These are phyloP conservation scores for Zaprionus bogoriensis DNA, from an alignment of 2,888 invertebrate species.

Conservation along the genomic window DNA sequence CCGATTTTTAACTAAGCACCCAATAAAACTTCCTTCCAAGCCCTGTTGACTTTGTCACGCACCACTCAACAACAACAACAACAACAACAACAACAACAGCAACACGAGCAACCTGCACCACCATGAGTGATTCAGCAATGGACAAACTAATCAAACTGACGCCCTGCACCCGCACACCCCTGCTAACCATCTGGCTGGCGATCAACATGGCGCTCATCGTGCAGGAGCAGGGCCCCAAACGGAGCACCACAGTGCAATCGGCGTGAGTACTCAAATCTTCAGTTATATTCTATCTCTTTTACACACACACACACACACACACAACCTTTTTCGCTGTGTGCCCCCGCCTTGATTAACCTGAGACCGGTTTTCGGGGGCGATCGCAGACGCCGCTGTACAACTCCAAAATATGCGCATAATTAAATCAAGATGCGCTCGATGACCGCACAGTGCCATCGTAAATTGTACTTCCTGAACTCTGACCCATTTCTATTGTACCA, in stretches of 20 bases:
- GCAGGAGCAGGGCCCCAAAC: slow-evolving; percentile 81
- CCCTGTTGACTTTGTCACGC: slow-evolving; percentile 35
- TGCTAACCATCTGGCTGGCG: slow-evolving; percentile 83
- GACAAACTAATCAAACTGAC: slow-evolving; percentile 78
- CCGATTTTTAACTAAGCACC: no score
- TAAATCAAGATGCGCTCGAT: background rate
- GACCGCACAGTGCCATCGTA: no score
- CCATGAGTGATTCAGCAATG: slow-evolving; percentile 81
- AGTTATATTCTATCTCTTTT: background rate
- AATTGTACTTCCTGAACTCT: slow-evolving; percentile 16
- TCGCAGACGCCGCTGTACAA: no score
- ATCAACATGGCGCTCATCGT: slow-evolving; percentile 82
- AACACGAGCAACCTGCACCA: slow-evolving; percentile 54
- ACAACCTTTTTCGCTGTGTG: no score
- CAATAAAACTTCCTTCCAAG: slow-evolving; percentile 36
- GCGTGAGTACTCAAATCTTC: slow-evolving; percentile 80
- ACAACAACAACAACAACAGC: slow-evolving; percentile 25
- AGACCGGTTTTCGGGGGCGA: background rate
- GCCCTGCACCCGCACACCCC: slow-evolving; percentile 79
- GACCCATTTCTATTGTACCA: background rate
- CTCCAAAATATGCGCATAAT: slow-evolving; percentile 9
- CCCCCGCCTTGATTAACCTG: background rate
- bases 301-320: background rate
- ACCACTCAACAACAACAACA: slow-evolving; percentile 18
- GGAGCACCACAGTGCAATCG: slow-evolving; percentile 82